Evolutionary conservation across 2,888 invertebrate genomes (phyloP), one percentile per base, ranked within the genome.

Genomic region (Tachina fera): DNA sequence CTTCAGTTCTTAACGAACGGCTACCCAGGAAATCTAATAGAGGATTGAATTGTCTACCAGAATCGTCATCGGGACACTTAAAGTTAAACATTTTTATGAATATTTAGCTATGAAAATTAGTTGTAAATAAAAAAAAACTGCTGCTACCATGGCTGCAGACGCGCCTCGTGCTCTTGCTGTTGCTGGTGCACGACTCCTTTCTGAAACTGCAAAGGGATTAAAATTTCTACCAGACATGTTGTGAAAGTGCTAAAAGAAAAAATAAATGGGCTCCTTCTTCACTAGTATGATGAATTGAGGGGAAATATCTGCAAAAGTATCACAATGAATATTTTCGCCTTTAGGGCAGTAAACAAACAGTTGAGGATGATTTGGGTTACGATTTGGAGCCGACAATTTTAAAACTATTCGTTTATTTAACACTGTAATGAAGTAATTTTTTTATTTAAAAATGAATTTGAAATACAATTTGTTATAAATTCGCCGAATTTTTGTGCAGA

Each of bases 341-440:
- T 11, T 9, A 8, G 16, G 51, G 16, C 31, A 49, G 11, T 14
- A 39, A 14, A 8, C 43, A n/a, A 49, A 10, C 6, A 56, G 56
- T 19, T 43, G n/a, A 4, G 56, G 3, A n/a, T 39, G 47, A 49
- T 74, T 61, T 14, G 49, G 19, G 51, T 39, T 43, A 22, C 9
- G 45, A 14, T 14, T 53, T 13, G 41, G 16, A 1, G 43, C 31
- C 0, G 75, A 43, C 65, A 75, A 65, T 19, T 43, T 75, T 75
- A 2, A 14, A 14, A 9, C 10, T 43, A 19, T 53, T 39, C n/a
- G 10, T 8, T 22, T 49, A 49, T 31, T 67, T 31, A 31, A 58
- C n/a, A 43, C 45, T 71, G 58, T 45, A 60, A 47, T n/a, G 43
- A 8, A 49, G n/a, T 14, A 47, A 10, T 39, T 68, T 53, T 39